Evolutionary conservation across 1,140 invertebrate species (phyloP).

Genomic region (Platyscapa corneri): DNA sequence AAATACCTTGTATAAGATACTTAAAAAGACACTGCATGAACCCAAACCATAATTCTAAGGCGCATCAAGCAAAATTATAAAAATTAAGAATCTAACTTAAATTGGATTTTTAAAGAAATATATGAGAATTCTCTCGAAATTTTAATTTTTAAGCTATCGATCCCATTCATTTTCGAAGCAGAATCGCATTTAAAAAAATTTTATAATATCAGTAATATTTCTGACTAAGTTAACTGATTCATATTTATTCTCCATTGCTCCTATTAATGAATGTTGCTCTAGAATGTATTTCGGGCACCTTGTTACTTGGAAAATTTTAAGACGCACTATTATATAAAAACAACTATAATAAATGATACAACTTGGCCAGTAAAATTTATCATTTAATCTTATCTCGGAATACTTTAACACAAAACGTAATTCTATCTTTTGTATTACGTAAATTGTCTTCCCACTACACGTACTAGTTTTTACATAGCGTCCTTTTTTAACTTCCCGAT

Average conservation of each 20-base stretch:
- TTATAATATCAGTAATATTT: neutral
- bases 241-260: neutral
- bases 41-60: neutral
- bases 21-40: neutral
- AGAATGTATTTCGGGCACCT: neutral
- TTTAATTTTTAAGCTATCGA: too few species aligned
- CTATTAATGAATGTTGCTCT: neutral
- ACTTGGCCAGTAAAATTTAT: neutral
- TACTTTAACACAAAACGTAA: neutral
- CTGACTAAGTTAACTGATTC: neutral
- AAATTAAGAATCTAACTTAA: neutral
- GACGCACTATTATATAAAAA: neutral
- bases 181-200: neutral
- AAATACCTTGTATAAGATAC: neutral
- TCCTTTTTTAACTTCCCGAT: neutral
- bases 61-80: neutral
- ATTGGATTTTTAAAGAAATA: neutral
- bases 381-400: conserved; percentile 21
- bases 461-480: too few species aligned
- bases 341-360: neutral
- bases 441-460: neutral
- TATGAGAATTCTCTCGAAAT: neutral
- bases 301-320: neutral
- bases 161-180: neutral
- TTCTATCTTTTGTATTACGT: conserved; percentile 12